These are phyloP conservation scores for Orchesella flavescens DNA, from an alignment of 2,888 invertebrate genomes.

Conservation along the genomic window DNA sequence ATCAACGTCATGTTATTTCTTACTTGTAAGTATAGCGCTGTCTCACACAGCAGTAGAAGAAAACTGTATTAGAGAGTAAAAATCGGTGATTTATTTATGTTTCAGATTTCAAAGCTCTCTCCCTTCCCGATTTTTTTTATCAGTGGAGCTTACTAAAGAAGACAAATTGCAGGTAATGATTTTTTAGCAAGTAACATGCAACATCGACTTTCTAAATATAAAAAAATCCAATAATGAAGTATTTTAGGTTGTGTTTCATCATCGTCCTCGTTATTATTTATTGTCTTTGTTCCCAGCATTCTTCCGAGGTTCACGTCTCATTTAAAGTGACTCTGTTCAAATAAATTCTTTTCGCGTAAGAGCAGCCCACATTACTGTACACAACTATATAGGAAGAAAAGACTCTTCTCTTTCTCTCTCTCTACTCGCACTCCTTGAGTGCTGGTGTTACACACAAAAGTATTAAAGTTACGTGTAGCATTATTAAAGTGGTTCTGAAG, in stretches of 20 bases:
- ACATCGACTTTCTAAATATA: too few relatives aligned
- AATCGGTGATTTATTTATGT: slow-evolving; percentile 9
- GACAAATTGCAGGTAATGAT: too few relatives aligned
- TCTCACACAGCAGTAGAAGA: not conserved
- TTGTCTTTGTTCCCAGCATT: slow-evolving; percentile 5
- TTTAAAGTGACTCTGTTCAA: slow-evolving; percentile 15
- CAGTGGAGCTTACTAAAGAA: too few relatives aligned
- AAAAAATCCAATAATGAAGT: too few relatives aligned
- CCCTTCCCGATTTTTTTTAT: too few relatives aligned
- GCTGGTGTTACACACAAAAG: not conserved
- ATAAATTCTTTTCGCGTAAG: slow-evolving; percentile 2
- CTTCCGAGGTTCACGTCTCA: slow-evolving; percentile 28
- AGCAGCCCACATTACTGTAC: slow-evolving; percentile 3
- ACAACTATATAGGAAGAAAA: not conserved
- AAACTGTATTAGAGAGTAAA: slow-evolving; percentile 18
- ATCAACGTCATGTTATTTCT: too few relatives aligned
- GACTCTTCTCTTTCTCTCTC: not conserved
- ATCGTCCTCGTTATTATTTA: slow-evolving; percentile 31
- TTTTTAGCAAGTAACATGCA: too few relatives aligned
- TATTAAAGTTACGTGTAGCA: not conserved
- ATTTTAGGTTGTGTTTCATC: not conserved
- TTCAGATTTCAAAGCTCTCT: slow-evolving; percentile 3
- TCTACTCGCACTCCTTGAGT: not conserved
- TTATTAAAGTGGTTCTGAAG: slow-evolving; percentile 1
- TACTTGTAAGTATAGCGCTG: too few relatives aligned